Conservation (phyloP, 2,113 vertebrate genomes). For the Setophaga kirtlandii region DNA sequence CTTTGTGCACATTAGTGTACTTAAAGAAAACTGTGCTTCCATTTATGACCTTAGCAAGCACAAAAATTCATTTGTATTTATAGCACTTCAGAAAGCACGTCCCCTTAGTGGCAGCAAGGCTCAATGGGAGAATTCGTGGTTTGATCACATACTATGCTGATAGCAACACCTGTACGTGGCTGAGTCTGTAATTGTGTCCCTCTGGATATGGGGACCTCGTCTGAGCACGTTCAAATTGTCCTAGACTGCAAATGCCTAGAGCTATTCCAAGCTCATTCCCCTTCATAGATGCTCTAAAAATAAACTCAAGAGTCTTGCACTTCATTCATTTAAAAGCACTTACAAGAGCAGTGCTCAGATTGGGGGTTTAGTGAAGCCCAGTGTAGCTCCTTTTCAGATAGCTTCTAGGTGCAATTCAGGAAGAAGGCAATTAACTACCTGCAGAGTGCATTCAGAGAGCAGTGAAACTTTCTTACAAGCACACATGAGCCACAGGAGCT, state of each 20-base stretch:
- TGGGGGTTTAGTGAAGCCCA: not conserved
- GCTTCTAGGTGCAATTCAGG: not conserved
- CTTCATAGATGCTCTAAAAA: slow-evolving; percentile 31
- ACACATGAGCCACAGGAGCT: not conserved
- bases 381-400: not conserved
- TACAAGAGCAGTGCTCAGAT: not conserved
- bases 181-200: slow-evolving; percentile 40
- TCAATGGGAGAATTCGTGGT: slow-evolving; percentile 11
- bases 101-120: not conserved
- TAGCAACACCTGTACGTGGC: slow-evolving; percentile 4
- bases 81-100: not conserved
- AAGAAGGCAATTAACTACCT: not conserved
- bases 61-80: slow-evolving; percentile 29
- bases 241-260: not conserved
- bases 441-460: not conserved
- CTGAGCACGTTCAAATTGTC: slow-evolving; percentile 12
- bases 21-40: not conserved
- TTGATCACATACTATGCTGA: not conserved
- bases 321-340: slow-evolving; percentile 6
- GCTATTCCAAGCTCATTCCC: slow-evolving; percentile 37
- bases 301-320: not conserved
- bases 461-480: not conserved
- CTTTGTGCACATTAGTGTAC: not conserved
- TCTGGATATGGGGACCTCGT: not conserved
- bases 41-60: slow-evolving; percentile 3